Conservation (phyloP, 2,797 vertebrate species). For the Discoglossus pictus region DNA sequence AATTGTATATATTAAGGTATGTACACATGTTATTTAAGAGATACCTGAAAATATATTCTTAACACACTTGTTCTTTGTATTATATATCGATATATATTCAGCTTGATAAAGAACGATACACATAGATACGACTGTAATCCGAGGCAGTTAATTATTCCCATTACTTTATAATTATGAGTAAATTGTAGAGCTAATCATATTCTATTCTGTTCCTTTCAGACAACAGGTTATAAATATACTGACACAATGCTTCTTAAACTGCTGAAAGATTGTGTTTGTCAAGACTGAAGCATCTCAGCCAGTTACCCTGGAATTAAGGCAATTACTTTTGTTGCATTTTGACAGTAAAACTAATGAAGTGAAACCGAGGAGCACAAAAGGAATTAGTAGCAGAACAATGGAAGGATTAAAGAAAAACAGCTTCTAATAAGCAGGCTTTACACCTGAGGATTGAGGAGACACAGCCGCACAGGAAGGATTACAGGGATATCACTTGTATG, state of each 20-base stretch:
- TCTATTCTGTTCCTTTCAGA: constrained; percentile 48
- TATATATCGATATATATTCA: constrained; percentile 19
- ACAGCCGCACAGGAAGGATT: constrained; percentile 28
- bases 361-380: constrained; percentile 51
- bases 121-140: constrained; percentile 27
- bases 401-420: constrained; percentile 48
- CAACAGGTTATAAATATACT: constrained; percentile 52
- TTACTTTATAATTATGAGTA: constrained; percentile 52
- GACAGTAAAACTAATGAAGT: constrained; percentile 53
- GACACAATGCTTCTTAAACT: constrained; percentile 51
- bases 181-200: constrained; percentile 51
- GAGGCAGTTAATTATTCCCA: constrained; percentile 47
- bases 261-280: constrained; percentile 52
- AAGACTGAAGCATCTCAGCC: constrained; percentile 50
- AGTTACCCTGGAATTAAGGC: constrained; percentile 52
- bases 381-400: constrained; percentile 50
- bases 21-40: neutral
- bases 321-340: constrained; percentile 54
- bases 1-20: constrained; percentile 4
- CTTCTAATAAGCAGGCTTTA: constrained; percentile 50
- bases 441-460: constrained; percentile 47
- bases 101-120: constrained; percentile 37
- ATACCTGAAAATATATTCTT: constrained; percentile 13
- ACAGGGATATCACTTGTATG: constrained; percentile 23
- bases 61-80: constrained; percentile 21